Conservation (phyloP, 2,888 invertebrate genomes). For the Melinaea marsaeus region DNA sequence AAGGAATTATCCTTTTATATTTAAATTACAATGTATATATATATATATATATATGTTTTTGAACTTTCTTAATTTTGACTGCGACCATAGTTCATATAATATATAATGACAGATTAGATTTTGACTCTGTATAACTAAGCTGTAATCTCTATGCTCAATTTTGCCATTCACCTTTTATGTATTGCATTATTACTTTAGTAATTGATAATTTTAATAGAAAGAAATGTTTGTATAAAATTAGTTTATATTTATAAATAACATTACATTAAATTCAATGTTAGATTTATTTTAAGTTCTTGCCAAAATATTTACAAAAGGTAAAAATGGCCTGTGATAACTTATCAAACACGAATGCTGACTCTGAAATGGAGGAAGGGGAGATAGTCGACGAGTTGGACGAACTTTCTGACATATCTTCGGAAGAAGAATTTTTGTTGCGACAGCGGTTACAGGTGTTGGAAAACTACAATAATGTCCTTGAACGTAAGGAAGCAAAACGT, state of each 20-base stretch:
- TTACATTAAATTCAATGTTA: neutral
- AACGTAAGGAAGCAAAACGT: slow-evolving; percentile 66
- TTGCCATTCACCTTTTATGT: too few relatives aligned
- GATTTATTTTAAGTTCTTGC: neutral
- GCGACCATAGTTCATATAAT: too few relatives aligned
- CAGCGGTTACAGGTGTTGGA: slow-evolving; percentile 68
- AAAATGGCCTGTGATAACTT: slow-evolving; percentile 55
- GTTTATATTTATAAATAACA: neutral
- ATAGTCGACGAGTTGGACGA: slow-evolving; percentile 67
- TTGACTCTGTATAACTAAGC: too few relatives aligned
- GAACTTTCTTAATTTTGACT: too few relatives aligned
- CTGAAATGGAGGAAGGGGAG: slow-evolving; percentile 74
- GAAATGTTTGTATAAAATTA: neutral
- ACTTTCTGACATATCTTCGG: slow-evolving; percentile 71
- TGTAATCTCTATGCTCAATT: too few relatives aligned
- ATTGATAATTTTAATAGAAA: neutral
- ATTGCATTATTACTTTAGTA: slow-evolving; percentile 2
- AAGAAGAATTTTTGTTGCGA: slow-evolving; percentile 67
- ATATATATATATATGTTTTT: too few relatives aligned
- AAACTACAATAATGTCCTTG: slow-evolving; percentile 71
- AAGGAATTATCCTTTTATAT: too few relatives aligned
- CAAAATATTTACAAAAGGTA: slow-evolving; percentile 10
- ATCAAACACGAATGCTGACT: slow-evolving; percentile 49
- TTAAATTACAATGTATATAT: too few relatives aligned
- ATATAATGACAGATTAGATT: too few relatives aligned